Evolutionary conservation across 2,888 invertebrate species (phyloP).

Genomic region (Sipunculus nudus): DNA sequence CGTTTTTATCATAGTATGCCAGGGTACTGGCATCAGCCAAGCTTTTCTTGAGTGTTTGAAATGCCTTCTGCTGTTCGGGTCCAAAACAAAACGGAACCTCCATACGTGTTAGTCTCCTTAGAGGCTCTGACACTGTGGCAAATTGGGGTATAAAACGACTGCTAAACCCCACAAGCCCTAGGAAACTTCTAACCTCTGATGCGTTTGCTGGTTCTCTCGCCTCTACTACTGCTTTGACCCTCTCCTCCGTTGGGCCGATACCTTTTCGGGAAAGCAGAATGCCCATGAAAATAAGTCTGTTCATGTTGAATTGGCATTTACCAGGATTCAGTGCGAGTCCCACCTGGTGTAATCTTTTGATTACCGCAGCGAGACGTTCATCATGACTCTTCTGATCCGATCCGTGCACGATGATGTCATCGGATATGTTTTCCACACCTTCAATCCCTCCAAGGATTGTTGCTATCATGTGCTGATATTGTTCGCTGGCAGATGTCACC

Average conservation of each 20-base stretch:
- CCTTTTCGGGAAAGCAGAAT: background rate
- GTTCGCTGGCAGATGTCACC: background rate
- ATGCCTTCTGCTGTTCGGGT: background rate
- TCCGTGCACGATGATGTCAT: background rate
- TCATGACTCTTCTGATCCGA: background rate
- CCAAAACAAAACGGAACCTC: background rate
- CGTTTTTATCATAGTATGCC: constrained; percentile 7
- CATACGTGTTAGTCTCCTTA: background rate
- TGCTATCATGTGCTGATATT: background rate
- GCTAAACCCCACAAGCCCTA: background rate
- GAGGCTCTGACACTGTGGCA: background rate
- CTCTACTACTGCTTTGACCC: background rate
- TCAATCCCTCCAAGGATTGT: background rate
- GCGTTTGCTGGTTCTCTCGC: background rate
- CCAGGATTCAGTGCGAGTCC: background rate
- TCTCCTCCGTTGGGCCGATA: background rate
- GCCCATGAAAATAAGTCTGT: background rate
- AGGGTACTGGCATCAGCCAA: background rate
- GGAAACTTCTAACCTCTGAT: background rate
- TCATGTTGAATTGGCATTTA: background rate
- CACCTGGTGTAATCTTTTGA: background rate
- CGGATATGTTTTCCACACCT: background rate
- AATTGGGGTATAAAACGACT: background rate
- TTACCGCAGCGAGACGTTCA: background rate
- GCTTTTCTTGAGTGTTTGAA: background rate